A percentile compares a stretch with the other conserved stretches of the same genome.
These are phyloP conservation scores for Psix sp. DNA, from an alignment of 1,140 invertebrate species.

Conservation along the genomic window DNA sequence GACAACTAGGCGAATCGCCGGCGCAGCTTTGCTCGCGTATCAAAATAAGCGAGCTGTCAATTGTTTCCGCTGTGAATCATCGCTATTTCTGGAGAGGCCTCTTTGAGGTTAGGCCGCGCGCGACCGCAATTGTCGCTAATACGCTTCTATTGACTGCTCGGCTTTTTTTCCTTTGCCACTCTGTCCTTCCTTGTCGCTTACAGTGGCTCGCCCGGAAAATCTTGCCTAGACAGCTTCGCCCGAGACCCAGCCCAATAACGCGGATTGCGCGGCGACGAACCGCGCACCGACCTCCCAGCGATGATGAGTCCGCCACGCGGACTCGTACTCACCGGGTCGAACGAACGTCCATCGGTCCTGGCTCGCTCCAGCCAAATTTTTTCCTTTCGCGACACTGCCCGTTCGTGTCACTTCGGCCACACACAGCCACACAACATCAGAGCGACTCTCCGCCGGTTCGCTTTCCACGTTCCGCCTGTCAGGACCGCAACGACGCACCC, in stretches of 20 bases:
- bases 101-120: conserved; percentile 64
- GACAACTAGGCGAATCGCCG: conserved; percentile 6
- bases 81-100: conserved; percentile 67
- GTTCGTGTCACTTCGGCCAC: conserved; percentile 61
- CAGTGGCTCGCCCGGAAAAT: no score
- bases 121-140: neutral
- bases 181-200: no score
- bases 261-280: neutral
- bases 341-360: conserved; percentile 60
- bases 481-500: conserved; percentile 27
- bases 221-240: no score
- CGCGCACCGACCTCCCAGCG: no score
- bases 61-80: conserved; percentile 64
- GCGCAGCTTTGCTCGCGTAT: conserved; percentile 17
- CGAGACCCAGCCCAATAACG: no score
- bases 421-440: conserved; percentile 55
- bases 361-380: conserved; percentile 24
- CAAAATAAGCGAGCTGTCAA: conserved; percentile 62
- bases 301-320: neutral
- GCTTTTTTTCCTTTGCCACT: neutral
- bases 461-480: conserved; percentile 53
- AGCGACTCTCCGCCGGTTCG: conserved; percentile 61
- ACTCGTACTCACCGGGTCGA: conserved; percentile 59
- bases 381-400: conserved; percentile 38
- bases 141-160: no score